These are phyloP conservation scores for Kradibia gibbosae DNA, from an alignment of 1,140 invertebrate genomes.

Conservation along the genomic window DNA sequence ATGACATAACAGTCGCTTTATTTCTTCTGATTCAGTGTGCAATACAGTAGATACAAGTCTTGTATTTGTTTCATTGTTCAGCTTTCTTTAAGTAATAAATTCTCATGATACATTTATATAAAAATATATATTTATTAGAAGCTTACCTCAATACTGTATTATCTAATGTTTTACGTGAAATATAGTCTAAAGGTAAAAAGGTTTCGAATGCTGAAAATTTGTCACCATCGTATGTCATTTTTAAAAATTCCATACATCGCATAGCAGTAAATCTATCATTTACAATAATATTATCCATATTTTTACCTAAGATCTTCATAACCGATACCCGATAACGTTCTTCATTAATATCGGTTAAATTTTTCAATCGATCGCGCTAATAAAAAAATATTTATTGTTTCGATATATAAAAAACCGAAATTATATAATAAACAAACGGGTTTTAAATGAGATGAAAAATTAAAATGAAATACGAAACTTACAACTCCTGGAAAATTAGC, in stretches of 20 bases:
- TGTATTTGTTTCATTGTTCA: slow-evolving; percentile 90
- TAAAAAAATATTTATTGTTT: slow-evolving; percentile 4
- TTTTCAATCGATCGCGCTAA: slow-evolving; percentile 67
- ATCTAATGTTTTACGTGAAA: slow-evolving; percentile 89
- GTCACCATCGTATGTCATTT: slow-evolving; percentile 92
- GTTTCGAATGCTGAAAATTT: slow-evolving; percentile 77
- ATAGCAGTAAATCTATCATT: slow-evolving; percentile 94
- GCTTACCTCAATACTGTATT: slow-evolving; percentile 70
- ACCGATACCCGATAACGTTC: slow-evolving; percentile 94
- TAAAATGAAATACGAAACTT: not conserved
- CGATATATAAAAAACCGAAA: not conserved
- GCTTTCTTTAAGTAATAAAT: slow-evolving; percentile 76
- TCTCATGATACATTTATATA: slow-evolving; percentile 16
- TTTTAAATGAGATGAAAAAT: not conserved
- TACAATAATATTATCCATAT: slow-evolving; percentile 98
- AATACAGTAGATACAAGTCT: slow-evolving; percentile 95
- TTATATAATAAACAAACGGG: not conserved
- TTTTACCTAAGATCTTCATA: slow-evolving; percentile 96
- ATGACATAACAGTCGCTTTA: slow-evolving; percentile 93
- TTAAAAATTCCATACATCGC: slow-evolving; percentile 95
- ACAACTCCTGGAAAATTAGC: slow-evolving; percentile 93
- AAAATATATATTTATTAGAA: slow-evolving; percentile 29
- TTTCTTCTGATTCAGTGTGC: slow-evolving; percentile 88
- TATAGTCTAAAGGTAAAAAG: slow-evolving; percentile 94
- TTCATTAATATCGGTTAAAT: slow-evolving; percentile 96